These are phyloP conservation scores for Xestia sexstrigata DNA, from an alignment of 2,888 invertebrate species.

Conservation along the genomic window DNA sequence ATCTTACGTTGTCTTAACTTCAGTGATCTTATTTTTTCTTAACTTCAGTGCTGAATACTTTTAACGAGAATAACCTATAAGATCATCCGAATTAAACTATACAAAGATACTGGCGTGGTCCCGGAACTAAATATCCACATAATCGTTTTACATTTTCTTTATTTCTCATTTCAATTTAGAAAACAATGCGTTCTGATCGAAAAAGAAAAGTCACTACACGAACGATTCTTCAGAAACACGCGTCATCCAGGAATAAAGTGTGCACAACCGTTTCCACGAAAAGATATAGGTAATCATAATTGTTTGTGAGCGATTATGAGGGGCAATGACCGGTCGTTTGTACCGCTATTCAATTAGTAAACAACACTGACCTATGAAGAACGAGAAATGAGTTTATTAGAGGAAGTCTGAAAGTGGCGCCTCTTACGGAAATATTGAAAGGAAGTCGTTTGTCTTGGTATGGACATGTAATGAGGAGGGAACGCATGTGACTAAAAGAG, in stretches of 20 bases:
- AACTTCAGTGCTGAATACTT: no score
- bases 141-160: neutral
- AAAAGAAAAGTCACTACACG: neutral
- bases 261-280: constrained; percentile 12
- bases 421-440: no score
- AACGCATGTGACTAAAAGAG: no score
- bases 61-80: no score
- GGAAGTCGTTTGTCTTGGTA: no score
- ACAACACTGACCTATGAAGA: constrained; percentile 47
- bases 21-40: no score
- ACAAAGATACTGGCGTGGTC: neutral
- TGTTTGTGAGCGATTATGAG: constrained; percentile 27
- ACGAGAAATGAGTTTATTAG: no score
- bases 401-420: no score
- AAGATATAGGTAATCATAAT: constrained; percentile 20
- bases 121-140: neutral
- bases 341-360: constrained; percentile 18
- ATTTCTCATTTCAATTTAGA: neutral
- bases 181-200: neutral
- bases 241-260: neutral
- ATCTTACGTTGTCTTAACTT: no score
- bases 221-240: neutral
- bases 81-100: no score
- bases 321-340: constrained; percentile 40
- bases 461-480: no score